Conservation (phyloP, 2,113 vertebrate species). For the Ptyas mucosa region DNA sequence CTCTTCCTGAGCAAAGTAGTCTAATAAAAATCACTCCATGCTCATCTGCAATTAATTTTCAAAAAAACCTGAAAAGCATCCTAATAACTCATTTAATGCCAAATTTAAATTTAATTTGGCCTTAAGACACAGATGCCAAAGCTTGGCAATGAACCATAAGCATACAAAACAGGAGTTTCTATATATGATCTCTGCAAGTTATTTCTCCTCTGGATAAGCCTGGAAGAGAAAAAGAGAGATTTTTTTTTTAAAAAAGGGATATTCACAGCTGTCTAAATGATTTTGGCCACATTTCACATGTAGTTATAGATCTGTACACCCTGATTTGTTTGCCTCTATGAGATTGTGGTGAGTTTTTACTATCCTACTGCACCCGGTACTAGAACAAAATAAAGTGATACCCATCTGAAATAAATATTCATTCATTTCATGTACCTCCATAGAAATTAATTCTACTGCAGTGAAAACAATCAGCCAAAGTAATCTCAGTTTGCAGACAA, state of each 20-base stretch:
- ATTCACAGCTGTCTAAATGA: not conserved
- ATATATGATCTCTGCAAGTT: not conserved
- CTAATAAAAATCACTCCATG: not conserved
- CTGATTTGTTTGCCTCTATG: not conserved
- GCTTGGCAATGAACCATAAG: not conserved
- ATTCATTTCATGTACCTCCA: constrained; percentile 4
- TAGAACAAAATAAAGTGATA: not conserved
- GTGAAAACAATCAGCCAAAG: not conserved
- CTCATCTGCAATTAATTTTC: not conserved
- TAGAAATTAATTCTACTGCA: not conserved
- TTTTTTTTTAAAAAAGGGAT: not conserved
- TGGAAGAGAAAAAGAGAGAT: not conserved
- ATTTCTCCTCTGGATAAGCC: not conserved
- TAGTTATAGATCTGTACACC: not conserved
- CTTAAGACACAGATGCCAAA: not conserved
- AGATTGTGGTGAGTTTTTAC: not conserved
- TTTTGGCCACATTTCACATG: not conserved
- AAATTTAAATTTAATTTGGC: not conserved
- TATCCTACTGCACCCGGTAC: not conserved
- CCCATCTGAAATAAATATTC: not conserved
- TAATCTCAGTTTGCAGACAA: not conserved
- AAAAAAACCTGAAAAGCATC: not conserved
- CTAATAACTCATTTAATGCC: not conserved
- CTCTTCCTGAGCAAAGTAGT: not conserved
- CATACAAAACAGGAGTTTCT: not conserved